phyloP scores from a whole-genome alignment of 2,797 vertebrate species.

The Urosaurus nigricauda region DNA sequence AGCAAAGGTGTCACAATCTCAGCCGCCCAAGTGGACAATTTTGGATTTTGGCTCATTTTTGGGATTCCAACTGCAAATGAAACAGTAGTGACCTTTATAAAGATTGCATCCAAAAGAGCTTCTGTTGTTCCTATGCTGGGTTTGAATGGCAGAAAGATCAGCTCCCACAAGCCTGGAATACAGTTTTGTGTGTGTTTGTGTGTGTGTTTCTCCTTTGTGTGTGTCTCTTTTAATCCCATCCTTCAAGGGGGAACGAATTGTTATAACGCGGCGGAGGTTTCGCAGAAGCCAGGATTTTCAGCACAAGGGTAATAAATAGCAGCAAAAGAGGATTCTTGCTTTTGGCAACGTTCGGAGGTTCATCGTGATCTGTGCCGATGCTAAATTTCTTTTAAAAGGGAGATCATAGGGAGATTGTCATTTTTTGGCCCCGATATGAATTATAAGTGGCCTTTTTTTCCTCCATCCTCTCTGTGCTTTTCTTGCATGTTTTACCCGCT shows the following conservation, averaged over 20 bases:
- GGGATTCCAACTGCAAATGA: too few relatives aligned
- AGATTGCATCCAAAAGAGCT: neutral
- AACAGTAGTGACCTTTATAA: neutral
- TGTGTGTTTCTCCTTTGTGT: too few relatives aligned
- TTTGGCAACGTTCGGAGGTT: slow-evolving; percentile 44
- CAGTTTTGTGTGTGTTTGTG: neutral
- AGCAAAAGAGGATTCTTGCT: slow-evolving; percentile 26
- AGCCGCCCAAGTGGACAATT: too few relatives aligned
- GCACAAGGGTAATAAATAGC: slow-evolving; percentile 35
- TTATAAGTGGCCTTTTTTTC: neutral
- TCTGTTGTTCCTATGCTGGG: neutral
- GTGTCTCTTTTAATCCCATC: neutral
- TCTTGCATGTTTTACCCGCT: neutral
- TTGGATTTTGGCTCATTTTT: neutral
- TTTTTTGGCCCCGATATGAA: neutral
- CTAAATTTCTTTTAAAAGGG: slow-evolving; percentile 25
- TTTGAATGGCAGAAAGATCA: neutral
- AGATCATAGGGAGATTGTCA: neutral
- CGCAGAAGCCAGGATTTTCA: neutral
- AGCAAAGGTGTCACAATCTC: too few relatives aligned
- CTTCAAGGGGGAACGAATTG: neutral
- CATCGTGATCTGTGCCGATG: slow-evolving; percentile 29
- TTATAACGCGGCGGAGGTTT: neutral
- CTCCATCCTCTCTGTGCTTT: neutral
- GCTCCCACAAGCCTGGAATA: neutral